Evolutionary conservation across 1,140 invertebrate species (phyloP), one percentile per base, ranked within the genome.

Genomic region (Paraescarpia echinospica): DNA sequence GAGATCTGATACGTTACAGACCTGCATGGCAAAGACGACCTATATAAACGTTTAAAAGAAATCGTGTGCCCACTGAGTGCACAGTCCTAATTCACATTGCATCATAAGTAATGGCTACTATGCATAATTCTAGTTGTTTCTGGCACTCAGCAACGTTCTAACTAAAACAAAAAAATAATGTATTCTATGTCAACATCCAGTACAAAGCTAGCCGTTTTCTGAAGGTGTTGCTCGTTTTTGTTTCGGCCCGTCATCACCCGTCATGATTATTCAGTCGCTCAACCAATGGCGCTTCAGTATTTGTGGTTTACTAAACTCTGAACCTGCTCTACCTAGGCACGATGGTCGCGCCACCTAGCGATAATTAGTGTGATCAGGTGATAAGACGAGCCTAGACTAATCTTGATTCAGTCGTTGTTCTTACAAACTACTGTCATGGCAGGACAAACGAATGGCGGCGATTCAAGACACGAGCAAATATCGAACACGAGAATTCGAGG

Each of bases 401-500:
- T 77, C 59, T 77, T 27, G 59, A 18, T 77, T 77, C 59, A 27
- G 59, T 77, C 27, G 59, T 12, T 77, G 22, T 0, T 77, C 2
- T 77, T 77, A 5, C 27, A 27, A 77, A 77, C 59, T 77, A 27
- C 4, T 14, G 22, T 4, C 59, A 77, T 77, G 59, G 59, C 59
- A 27, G 59, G 22, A 77, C 59, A 77, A 77, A 77, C 22, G 14
- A 77, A 77, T 77, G 59, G 59, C 27, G 59, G 59, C 14, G 59
- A 77, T 18, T 77, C 59, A 12, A 77, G 27, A 77, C 59, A 77
- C 22, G 59, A 77, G 27, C 59, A 77, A 77, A 77, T 77, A 27
- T 77, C 59, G 14, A 77, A 77, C 22, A 77, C 92, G 33, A 93
- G 91, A 77, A 89, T 95, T 33, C 93, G 96, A 92, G 96, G 96